Evolutionary conservation across 1,140 invertebrate species (phyloP).

Genomic region (Agrypnia vestita): DNA sequence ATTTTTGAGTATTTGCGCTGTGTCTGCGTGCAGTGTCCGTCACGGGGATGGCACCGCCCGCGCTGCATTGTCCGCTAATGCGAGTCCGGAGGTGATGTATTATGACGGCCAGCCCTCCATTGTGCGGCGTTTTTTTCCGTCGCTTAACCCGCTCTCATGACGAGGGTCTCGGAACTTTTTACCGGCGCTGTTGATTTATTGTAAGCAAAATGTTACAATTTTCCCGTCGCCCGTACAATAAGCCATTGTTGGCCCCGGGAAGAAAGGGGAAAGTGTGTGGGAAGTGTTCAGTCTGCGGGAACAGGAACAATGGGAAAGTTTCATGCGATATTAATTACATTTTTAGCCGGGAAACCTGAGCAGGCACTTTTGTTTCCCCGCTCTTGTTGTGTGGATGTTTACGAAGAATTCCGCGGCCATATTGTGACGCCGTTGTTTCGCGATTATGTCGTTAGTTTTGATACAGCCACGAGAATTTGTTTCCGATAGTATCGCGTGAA

Average conservation of each 20-base stretch:
- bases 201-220: slow-evolving; percentile 56
- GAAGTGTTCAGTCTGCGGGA: slow-evolving; percentile 26
- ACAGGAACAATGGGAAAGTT: slow-evolving; percentile 33
- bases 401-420: slow-evolving; percentile 2
- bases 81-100: slow-evolving; percentile 25
- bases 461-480: too few relatives aligned
- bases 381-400: slow-evolving; percentile 31
- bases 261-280: slow-evolving; percentile 6
- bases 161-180: slow-evolving; percentile 53
- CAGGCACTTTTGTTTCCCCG: slow-evolving; percentile 28
- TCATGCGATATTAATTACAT: slow-evolving; percentile 45
- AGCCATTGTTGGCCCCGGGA: slow-evolving; percentile 25
- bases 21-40: neutral
- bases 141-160: slow-evolving; percentile 53
- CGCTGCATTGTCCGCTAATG: slow-evolving; percentile 23
- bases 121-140: slow-evolving; percentile 56
- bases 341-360: slow-evolving; percentile 40
- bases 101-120: slow-evolving; percentile 52
- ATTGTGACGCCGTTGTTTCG: too few relatives aligned
- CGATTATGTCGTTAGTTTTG: too few relatives aligned
- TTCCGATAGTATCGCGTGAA: too few relatives aligned
- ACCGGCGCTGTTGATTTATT: slow-evolving; percentile 53
- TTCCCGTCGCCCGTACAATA: slow-evolving; percentile 37
- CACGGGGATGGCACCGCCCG: neutral
- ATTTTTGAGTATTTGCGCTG: too few relatives aligned